phyloP scores from a whole-genome alignment of 37 sponge, comb jelly and placozoan species.

The Aphrocallistes beatrix region DNA sequence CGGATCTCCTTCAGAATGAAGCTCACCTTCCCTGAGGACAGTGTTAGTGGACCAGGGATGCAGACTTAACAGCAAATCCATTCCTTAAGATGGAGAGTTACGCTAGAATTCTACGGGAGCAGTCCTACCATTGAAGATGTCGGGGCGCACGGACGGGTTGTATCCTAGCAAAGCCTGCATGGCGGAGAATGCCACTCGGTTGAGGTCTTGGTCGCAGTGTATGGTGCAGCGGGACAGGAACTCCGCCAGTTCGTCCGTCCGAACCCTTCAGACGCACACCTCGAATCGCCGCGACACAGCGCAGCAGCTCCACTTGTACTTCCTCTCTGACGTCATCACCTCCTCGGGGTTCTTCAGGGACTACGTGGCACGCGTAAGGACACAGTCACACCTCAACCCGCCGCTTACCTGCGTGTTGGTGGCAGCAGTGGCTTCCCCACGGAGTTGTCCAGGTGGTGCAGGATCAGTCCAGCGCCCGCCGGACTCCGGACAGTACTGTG shows the following conservation, averaged over 20 bases:
- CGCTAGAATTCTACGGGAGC: too few species aligned
- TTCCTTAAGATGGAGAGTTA: too few species aligned
- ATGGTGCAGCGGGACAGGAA: slow-evolving; percentile 72
- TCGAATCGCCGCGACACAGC: slow-evolving; percentile 86
- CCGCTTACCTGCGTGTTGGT: slow-evolving; percentile 48
- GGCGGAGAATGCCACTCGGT: slow-evolving; percentile 46
- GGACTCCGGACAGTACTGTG: slow-evolving; percentile 54
- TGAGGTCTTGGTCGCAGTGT: slow-evolving; percentile 80
- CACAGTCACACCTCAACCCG: slow-evolving; percentile 21
- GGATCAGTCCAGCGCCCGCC: slow-evolving; percentile 51
- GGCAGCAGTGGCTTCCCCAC: slow-evolving; percentile 57
- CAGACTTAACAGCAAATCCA: too few species aligned
- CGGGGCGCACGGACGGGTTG: slow-evolving; percentile 48
- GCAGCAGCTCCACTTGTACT: slow-evolving; percentile 75
- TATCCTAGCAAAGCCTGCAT: slow-evolving; percentile 65
- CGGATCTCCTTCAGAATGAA: slow-evolving; percentile 83
- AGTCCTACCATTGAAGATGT: slow-evolving; percentile 41
- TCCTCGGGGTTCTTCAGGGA: slow-evolving; percentile 19
- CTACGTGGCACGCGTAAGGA: neutral
- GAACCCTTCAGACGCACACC: slow-evolving; percentile 52
- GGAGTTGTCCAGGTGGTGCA: slow-evolving; percentile 54
- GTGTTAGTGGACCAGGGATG: too few species aligned
- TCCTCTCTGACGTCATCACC: slow-evolving; percentile 46
- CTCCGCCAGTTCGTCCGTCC: slow-evolving; percentile 56
- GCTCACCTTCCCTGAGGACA: slow-evolving; percentile 28